A percentile compares a stretch with the other conserved stretches of the same genome.
These are phyloP conservation scores for Ceraclea dissimilis DNA, from an alignment of 2,888 invertebrate genomes.

Conservation along the genomic window DNA sequence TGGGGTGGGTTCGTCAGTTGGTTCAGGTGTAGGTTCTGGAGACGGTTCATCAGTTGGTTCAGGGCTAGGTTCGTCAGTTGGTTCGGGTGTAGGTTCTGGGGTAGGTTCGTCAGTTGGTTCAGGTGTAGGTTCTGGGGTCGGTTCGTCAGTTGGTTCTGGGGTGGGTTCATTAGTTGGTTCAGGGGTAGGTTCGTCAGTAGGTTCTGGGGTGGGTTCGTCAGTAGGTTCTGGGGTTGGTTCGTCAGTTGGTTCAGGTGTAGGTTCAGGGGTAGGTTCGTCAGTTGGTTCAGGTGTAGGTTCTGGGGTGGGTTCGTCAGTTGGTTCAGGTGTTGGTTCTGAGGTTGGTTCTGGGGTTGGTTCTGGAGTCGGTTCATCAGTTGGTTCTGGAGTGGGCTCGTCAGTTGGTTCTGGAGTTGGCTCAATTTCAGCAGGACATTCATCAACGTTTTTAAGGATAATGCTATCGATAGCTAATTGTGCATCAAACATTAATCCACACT, in stretches of 20 bases:
- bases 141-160: no score
- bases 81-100: no score
- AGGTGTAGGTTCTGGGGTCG: no score
- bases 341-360: neutral
- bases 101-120: no score
- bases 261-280: neutral
- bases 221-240: neutral
- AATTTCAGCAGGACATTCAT: neutral
- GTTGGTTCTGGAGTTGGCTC: neutral
- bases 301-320: neutral
- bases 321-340: neutral
- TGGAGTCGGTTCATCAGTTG: neutral
- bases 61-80: no score
- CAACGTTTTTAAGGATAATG: neutral
- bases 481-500: neutral
- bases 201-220: neutral
- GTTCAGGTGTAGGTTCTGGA: no score
- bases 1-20: no score
- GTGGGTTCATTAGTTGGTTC: no score
- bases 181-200: no score
- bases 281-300: neutral
- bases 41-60: no score
- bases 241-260: neutral
- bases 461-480: neutral
- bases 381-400: neutral